Base-by-base conservation (phyloP, 1,140 invertebrate species). In the Trichogramma pretiosum region DNA sequence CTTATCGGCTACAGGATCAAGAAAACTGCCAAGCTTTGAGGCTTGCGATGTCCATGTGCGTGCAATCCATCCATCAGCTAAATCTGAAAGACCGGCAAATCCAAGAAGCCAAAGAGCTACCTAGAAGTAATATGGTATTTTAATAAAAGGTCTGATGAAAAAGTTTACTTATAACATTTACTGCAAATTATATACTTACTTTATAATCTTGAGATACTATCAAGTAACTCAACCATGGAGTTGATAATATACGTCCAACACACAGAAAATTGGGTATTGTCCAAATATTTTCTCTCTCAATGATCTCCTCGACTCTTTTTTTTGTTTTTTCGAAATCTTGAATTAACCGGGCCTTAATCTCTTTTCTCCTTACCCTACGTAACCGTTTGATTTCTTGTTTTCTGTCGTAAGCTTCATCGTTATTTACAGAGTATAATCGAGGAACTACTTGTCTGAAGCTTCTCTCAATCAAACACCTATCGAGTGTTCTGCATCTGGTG, bases 1-100 rank as follows among this genome's bases (percentile, higher is more conserved):
- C 76, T 98, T 98, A 67, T 98, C 95, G n/a, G 94, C 94, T 68
- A 95, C 79, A 10, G 95, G 95, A 72, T 98, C 95, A n/a, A 98
- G 63, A 64, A 95, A 93, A 53, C 89, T 93, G 7, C 95, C 95
- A 54, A 94, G 78, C 63, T 87, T 89, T 21, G 93, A 90, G 13
- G 87, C 83, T 67, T 98, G 94, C 39, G 84, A 86, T 40, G 82
- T 78, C 80, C 90, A 96, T 41, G 83, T 87, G 41, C 95, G 79
- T 10, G 95, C 94, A 62, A 98, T 96, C 79, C 86, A 95, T 19
- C 95, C 95, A 80, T 98, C 95, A 34, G 70, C 48, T 70, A 77
- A 53, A 53, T 68, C 75, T 59, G 59, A 67, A 35, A 64, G 41
- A 55, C 60, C 63, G 54, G 67, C 66, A 45, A 73, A 57, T 42